A percentile compares a stretch with the other conserved stretches of the same genome.
Conservation (phyloP, 2,888 invertebrate genomes). For the Lochmaea crataegi region DNA sequence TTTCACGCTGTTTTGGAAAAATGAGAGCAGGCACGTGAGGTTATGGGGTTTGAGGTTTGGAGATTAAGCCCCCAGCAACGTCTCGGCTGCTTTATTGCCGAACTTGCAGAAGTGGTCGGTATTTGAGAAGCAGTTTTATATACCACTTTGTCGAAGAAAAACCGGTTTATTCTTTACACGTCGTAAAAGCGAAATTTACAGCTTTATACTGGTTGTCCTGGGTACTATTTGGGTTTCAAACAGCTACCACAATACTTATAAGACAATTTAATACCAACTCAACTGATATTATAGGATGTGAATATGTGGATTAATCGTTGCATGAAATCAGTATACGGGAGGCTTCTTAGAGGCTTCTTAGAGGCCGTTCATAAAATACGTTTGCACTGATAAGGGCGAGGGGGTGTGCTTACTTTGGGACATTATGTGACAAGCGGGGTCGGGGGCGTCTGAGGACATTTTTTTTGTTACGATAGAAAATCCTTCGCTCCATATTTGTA, state of each 20-base stretch:
- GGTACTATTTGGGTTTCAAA: not conserved
- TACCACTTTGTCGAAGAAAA: constrained; percentile 12
- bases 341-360: too few species aligned
- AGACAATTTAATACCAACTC: too few species aligned
- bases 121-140: constrained; percentile 11
- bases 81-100: constrained; percentile 21
- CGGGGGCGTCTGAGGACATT: too few species aligned
- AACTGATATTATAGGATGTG: too few species aligned
- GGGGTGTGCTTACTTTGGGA: too few species aligned
- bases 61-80: constrained; percentile 1
- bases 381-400: too few species aligned
- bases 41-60: not conserved
- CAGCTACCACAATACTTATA: not conserved
- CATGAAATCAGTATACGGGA: too few species aligned
- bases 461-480: too few species aligned
- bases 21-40: constrained; percentile 20
- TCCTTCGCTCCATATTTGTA: too few species aligned
- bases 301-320: too few species aligned
- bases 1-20: constrained; percentile 27
- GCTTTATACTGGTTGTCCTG: constrained; percentile 2
- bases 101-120: constrained; percentile 13
- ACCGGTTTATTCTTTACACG: constrained; percentile 13
- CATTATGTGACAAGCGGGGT: too few species aligned
- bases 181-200: not conserved
- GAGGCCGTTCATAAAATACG: too few species aligned